Conservation (phyloP, 2,888 invertebrate species). For the Schizotus pectinicornis region DNA sequence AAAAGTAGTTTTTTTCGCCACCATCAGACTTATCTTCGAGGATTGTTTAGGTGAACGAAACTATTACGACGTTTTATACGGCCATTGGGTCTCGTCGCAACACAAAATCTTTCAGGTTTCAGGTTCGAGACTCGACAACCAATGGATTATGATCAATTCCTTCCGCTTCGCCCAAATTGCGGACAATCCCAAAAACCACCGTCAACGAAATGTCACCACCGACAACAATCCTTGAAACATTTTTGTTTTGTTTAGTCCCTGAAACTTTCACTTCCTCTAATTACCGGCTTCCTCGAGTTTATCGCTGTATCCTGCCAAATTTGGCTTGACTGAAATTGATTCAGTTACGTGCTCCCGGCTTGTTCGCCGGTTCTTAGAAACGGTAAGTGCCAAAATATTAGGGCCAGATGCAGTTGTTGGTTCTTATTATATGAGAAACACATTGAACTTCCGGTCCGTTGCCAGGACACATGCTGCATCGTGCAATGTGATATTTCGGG, state of each 20-base stretch:
- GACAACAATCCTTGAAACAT: no score
- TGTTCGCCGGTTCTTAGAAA: constrained; percentile 18
- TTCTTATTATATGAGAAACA: constrained; percentile 52
- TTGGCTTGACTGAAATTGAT: no score
- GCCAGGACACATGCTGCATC: constrained; percentile 40
- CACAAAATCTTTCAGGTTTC: not conserved
- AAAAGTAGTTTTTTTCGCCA: constrained; percentile 26
- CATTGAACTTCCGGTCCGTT: constrained; percentile 52
- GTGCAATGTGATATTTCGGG: constrained; percentile 43
- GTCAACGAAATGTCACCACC: no score
- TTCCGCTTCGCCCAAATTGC: no score
- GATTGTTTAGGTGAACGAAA: constrained; percentile 24
- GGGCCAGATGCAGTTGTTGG: constrained; percentile 43
- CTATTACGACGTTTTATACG: constrained; percentile 21
- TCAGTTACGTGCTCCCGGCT: no score
- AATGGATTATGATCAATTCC: no score
- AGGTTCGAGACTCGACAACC: not conserved
- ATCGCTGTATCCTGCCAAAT: no score
- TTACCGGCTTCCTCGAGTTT: no score
- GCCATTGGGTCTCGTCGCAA: not conserved
- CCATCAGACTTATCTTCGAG: constrained; percentile 19
- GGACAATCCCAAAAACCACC: no score
- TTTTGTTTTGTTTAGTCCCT: no score
- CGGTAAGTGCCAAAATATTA: constrained; percentile 40
- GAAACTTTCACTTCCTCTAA: no score